Evolutionary conservation across 92 coral and sea anemone genomes (phyloP).

Genomic region (Paragorgia papillata): DNA sequence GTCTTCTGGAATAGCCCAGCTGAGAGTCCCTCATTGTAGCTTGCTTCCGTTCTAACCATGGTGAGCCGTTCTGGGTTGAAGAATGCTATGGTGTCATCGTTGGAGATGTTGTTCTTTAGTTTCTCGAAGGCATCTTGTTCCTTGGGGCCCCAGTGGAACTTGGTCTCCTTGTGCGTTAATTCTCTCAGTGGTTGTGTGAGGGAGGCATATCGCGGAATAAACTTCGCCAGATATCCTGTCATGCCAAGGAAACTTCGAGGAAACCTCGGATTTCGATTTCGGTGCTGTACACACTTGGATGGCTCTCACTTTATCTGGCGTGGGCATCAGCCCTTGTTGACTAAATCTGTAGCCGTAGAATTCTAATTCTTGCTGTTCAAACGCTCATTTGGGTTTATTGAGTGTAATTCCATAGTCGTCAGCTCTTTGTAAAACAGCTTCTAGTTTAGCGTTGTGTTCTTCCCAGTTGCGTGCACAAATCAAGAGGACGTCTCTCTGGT

Average conservation of each 20-base stretch:
- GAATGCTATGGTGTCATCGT: constrained; percentile 36
- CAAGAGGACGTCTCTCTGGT: constrained; percentile 62
- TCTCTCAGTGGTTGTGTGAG: constrained; percentile 47
- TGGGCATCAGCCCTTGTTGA: constrained; percentile 4
- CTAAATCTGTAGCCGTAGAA: constrained; percentile 52
- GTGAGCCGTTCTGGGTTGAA: constrained; percentile 42
- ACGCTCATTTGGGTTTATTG: constrained; percentile 61
- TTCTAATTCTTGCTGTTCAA: constrained; percentile 45
- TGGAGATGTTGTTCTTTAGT: constrained; percentile 29
- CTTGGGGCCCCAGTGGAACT: constrained; percentile 42
- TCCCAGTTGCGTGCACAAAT: too few species aligned
- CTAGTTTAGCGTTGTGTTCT: too few species aligned
- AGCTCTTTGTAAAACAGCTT: constrained; percentile 65
- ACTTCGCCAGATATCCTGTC: constrained; percentile 49
- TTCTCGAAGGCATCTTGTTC: constrained; percentile 46
- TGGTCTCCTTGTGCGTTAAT: constrained; percentile 43
- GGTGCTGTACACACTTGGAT: not conserved
- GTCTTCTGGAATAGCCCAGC: constrained; percentile 30
- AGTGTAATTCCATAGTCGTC: constrained; percentile 61
- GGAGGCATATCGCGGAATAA: constrained; percentile 56
- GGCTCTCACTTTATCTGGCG: constrained; percentile 6
- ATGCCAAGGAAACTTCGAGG: constrained; percentile 61
- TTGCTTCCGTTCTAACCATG: constrained; percentile 59
- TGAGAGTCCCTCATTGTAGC: constrained; percentile 60
- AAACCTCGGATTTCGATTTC: not conserved